Base-by-base conservation (phyloP, 1,140 invertebrate species). In the Magallana ariakensis region DNA sequence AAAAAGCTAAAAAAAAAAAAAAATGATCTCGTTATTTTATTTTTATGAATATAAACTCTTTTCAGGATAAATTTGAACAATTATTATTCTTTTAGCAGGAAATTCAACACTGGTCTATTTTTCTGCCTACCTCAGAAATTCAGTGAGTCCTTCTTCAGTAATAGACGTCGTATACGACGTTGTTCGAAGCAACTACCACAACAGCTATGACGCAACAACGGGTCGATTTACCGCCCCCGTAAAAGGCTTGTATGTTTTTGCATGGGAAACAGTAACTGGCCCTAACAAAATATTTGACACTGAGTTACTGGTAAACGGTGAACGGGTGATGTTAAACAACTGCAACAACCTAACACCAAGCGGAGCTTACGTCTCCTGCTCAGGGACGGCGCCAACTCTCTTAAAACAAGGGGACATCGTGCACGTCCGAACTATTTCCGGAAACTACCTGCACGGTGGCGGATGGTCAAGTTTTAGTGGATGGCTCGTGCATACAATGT, bases 111-210 rank as follows among this genome's bases (percentile, higher is more conserved):
- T 26, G 13, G 62, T 22, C 11, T 75, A 33, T 26, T 75, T 75
- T 11, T 75, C 66, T 5, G 66, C 66, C 10, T 75, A 75, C 33
- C 22, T 19, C 22, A 75, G 26, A 26, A 75, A 8, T 10, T 10
- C 19, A 13, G 1, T 75, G 10, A 26, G 22, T 13, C 33, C 13
- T 75, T 1, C 66, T 22, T 11, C 66, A 26, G 4, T 26, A 75
- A 26, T 22, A 33, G 66, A 75, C 10, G 22, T 75, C 22, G 22
- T 75, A 13, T 75, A 26, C 22, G 66, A 75, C 22, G 66, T 19
- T 33, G 66, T 75, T 26, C 66, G 66, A 9, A 75, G 66, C 33
- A 75, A 75, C 22, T 75, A 26, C 22, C 66, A 75, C 66, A 75
- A 33, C 66, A 26, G 66, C 15, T 75, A 75, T 13, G 11, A 75